A percentile compares a stretch with the other conserved stretches of the same genome.
Conservation (phyloP, 2,888 invertebrate species). For the Yponomeuta malinellus region DNA sequence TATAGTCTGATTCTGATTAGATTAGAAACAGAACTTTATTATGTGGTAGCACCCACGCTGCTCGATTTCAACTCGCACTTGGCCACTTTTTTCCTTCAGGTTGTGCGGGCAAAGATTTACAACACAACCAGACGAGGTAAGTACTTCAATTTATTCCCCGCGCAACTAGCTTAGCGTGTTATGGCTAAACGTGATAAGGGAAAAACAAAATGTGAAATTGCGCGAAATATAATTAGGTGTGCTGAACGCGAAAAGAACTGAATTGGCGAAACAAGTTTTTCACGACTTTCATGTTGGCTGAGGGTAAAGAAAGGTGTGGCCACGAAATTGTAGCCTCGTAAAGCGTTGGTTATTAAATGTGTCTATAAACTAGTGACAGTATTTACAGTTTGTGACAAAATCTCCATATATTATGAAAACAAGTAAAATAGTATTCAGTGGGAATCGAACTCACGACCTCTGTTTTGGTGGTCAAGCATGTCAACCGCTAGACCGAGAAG, state of each 20-base stretch:
- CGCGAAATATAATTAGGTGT: not conserved
- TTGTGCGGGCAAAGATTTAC: not conserved
- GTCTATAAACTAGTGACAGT: no score
- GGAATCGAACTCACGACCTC: no score
- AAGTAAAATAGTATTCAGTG: no score
- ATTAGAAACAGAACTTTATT: no score
- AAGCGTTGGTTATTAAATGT: no score
- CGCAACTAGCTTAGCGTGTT: not conserved
- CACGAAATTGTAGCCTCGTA: not conserved
- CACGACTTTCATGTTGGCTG: not conserved
- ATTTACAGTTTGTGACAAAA: no score
- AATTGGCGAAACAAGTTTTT: constrained; percentile 1
- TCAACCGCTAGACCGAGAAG: no score
- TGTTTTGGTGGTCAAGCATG: no score
- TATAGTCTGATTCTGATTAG: no score
- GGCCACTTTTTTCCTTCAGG: not conserved
- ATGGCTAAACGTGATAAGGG: not conserved
- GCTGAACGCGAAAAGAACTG: not conserved
- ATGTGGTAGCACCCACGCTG: no score
- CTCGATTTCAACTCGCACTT: no score
- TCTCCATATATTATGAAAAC: no score
- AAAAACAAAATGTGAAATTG: not conserved
- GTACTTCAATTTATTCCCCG: not conserved
- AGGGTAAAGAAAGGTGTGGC: not conserved
- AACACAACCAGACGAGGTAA: not conserved